Percentiles rank a stretch among this genome's conserved stretches.
These are phyloP conservation scores for Etheostoma perlongum DNA, from an alignment of 2,797 vertebrate species.

Conservation along the genomic window DNA sequence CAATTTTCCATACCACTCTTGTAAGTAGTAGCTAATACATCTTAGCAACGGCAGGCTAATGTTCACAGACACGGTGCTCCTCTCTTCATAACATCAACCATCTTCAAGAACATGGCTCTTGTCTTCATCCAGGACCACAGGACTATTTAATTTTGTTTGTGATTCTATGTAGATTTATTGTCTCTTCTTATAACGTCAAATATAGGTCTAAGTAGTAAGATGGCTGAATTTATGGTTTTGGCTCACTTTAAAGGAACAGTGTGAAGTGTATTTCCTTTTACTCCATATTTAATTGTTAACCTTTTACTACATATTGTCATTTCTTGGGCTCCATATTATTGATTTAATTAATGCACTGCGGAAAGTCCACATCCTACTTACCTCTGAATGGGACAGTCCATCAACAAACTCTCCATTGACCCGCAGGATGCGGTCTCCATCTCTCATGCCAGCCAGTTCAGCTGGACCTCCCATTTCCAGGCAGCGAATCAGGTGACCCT, in stretches of 20 bases:
- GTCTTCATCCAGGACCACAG: not conserved
- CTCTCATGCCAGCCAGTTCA: constrained; percentile 91
- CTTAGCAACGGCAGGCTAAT: not conserved
- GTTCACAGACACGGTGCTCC: not conserved
- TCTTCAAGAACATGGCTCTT: not conserved
- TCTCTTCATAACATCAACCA: not conserved
- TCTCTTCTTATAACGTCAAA: not conserved
- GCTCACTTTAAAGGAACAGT: no score
- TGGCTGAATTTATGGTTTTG: no score
- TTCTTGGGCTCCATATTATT: not conserved
- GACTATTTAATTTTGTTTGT: not conserved
- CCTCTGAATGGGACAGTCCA: constrained; percentile 88
- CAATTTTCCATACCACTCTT: not conserved
- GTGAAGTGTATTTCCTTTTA: not conserved
- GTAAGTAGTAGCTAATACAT: no score
- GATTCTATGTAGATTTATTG: no score
- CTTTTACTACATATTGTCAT: constrained; percentile 1
- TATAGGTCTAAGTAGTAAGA: not conserved
- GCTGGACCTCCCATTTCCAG: constrained; percentile 89
- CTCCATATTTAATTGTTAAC: not conserved
- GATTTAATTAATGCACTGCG: constrained; percentile 21
- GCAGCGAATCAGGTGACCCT: constrained; percentile 92
- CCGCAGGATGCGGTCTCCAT: constrained; percentile 93
- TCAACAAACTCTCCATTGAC: constrained; percentile 93
- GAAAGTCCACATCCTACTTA: constrained; percentile 60